phyloP scores from a whole-genome alignment of 2,113 vertebrate genomes.

The Leptobrachium leishanense region DNA sequence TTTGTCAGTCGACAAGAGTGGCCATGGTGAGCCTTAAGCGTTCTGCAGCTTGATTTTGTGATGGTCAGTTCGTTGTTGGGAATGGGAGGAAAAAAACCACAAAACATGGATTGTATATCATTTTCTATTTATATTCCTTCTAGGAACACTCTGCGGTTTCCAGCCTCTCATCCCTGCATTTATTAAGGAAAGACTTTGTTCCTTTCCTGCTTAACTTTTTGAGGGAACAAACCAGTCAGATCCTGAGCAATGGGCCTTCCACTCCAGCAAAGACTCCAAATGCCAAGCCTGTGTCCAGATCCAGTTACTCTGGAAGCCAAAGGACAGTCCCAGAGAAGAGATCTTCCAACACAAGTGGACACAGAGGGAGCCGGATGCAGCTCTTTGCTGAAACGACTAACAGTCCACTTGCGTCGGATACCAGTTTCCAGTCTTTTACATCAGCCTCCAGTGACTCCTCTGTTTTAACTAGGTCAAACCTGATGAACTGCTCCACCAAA shows the following conservation, averaged over 20 bases:
- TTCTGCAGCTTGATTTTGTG: no score
- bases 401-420: constrained; percentile 54
- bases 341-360: constrained; percentile 47
- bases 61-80: no score
- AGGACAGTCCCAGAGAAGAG: constrained; percentile 61
- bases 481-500: constrained; percentile 56
- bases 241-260: constrained; percentile 86
- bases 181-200: constrained; percentile 86
- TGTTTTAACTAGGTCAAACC: constrained; percentile 53
- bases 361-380: constrained; percentile 75
- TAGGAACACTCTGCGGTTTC: constrained; percentile 66
- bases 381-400: constrained; percentile 75
- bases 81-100: no score
- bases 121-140: constrained; percentile 37
- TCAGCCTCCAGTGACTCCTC: constrained; percentile 51
- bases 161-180: constrained; percentile 58
- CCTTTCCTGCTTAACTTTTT: constrained; percentile 93
- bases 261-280: constrained; percentile 88
- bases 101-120: no score
- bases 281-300: constrained; percentile 63
- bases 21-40: no score
- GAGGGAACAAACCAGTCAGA: constrained; percentile 87
- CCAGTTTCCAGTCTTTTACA: constrained; percentile 47
- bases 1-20: no score
- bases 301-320: constrained; percentile 54